Conservation (phyloP, 2,797 vertebrate species). For the Phoebastria nigripes region DNA sequence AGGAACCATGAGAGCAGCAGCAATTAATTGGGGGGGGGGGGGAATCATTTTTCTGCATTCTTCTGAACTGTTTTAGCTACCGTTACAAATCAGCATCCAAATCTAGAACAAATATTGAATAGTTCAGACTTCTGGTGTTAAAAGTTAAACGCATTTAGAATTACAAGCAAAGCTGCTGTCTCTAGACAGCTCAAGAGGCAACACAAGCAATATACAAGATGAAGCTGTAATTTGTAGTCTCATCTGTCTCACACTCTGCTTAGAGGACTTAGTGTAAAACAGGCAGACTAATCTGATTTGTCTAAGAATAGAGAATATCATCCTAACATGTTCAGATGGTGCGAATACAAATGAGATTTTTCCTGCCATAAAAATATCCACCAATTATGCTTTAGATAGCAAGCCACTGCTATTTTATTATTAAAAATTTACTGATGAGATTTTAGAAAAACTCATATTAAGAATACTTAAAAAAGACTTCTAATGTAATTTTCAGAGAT, state of each 20-base stretch:
- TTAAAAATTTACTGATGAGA: background rate
- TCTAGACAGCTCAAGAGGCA: background rate
- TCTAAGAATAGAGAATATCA: background rate
- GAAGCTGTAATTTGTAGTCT: background rate
- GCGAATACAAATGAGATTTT: background rate
- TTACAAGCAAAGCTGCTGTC: background rate
- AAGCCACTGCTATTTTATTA: background rate
- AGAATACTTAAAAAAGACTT: background rate
- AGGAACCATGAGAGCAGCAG: background rate
- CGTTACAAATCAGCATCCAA: background rate
- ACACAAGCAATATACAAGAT: background rate
- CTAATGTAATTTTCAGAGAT: background rate
- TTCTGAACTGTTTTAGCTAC: background rate
- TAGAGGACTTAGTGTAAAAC: background rate
- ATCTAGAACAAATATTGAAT: background rate
- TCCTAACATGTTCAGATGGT: background rate
- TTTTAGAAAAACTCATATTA: background rate
- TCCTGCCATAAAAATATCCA: slow-evolving; percentile 4
- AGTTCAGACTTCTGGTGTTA: background rate
- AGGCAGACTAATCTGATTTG: background rate
- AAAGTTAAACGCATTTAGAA: background rate
- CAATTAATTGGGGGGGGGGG: background rate
- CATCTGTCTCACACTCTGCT: background rate
- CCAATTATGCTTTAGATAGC: background rate
- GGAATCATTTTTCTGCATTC: background rate